Base-by-base conservation (phyloP, 2,113 vertebrate genomes). In the Lampris incognitus region DNA sequence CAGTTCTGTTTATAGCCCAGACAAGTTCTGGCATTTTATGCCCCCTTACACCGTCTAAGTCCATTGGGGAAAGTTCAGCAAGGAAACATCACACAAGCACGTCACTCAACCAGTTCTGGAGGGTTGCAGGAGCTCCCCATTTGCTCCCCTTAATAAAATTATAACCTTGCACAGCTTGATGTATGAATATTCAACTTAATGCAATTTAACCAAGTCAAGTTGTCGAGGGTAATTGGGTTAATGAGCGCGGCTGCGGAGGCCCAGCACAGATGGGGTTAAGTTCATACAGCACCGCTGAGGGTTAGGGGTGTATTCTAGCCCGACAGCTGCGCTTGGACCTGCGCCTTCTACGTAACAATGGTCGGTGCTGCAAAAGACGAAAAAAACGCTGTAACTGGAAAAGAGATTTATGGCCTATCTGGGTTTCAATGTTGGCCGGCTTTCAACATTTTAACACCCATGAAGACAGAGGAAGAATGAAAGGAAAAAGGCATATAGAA, bases 301-400 rank as follows among this genome's bases (percentile, higher is more conserved):
- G 55, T 78, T 73, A 57, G 66, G 71, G 78, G 61, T 72, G 77
- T 68, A 13, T 76, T 81, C 82, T 79, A 55, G 72, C 57, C 40
- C 1, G 46, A 67, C 81, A 85, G 78, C 83, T 88, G 80, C 76
- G 72, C 50, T 76, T 85, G 83, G 83, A 85, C 52, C 6, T 1
- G 10, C 62, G 78, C 81, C 78, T 49, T 60, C 61, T 13, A 38
- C 78, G 55, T 73, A 76, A 83, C 77, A 85, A 81, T 76, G 64
- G 56, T 70, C 62, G 37, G 39, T 58, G 77, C 56, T 70, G 59
- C 48, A 69, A 41, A 62, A 41, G 44, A 76, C 39, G 56, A 60
- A 67, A 24, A 24, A 24, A 66, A 63, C 40, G 65, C 4, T 57
- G 55, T 10, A 59, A 67, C 64, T 56, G 60, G 56, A 66, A 46